Percentiles rank a stretch among this genome's conserved stretches.
phyloP scores from a whole-genome alignment of 92 coral and sea anemone species.

The Parazoanthus swiftii region DNA sequence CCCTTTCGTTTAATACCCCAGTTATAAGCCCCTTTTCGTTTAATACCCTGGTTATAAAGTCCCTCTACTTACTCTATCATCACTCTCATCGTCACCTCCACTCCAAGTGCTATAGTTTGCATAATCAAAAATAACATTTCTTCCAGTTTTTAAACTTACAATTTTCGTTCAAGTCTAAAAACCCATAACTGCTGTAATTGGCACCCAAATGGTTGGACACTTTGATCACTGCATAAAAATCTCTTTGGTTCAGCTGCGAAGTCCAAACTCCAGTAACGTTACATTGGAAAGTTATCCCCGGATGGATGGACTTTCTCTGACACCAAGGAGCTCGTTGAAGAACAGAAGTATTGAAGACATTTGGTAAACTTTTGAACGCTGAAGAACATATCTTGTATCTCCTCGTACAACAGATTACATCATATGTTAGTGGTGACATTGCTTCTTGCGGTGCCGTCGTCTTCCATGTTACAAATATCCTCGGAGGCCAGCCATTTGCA shows the following conservation, averaged over 20 bases:
- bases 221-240: background rate
- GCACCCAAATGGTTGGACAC: background rate
- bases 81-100: background rate
- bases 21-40: too few relatives aligned
- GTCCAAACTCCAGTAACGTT: slow-evolving; percentile 8
- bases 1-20: too few relatives aligned
- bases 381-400: background rate
- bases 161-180: background rate
- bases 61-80: too few relatives aligned
- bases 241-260: too few relatives aligned
- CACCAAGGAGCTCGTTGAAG: slow-evolving; percentile 3
- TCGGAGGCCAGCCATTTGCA: slow-evolving; percentile 8
- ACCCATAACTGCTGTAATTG: background rate
- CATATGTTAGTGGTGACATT: background rate
- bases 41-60: too few relatives aligned
- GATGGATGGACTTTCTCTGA: background rate
- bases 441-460: background rate
- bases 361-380: background rate
- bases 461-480: background rate
- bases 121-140: background rate
- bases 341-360: background rate
- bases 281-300: background rate
- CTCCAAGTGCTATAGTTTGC: background rate
- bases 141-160: background rate
- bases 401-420: slow-evolving; percentile 17